Base-by-base conservation (phyloP, 2,888 invertebrate species). In the Caenorhabditis auriculariae region DNA sequence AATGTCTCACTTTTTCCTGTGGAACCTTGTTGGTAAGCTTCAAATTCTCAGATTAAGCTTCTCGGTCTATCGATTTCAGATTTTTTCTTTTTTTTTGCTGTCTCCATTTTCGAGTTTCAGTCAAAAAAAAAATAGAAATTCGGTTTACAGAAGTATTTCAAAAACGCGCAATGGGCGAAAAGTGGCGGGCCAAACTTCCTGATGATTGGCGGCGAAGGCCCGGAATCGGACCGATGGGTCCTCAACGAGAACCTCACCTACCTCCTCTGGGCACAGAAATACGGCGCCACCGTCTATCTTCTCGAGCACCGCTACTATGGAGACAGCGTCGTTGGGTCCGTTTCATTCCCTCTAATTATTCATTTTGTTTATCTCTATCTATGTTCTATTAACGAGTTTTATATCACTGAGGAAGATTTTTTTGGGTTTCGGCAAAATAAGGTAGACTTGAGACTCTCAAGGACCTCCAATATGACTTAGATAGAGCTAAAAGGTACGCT, bases 221-320 rank as follows among this genome's bases (percentile, higher is more conserved):
- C 61, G 21, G 69, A 62, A 24, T 46, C 52, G 37, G 24, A 39
- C 2, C 28, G 60, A 32, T 69, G 69, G 69, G 64, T 69, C 23
- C 42, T 55, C 6, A 61, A 64, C 42, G 54, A 55, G 26, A 58
- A 66, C 45, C 48, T 66, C 32, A 55, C 66, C 19, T 69, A 52
- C 21, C 52, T 66, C 41, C 55, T 53, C 9, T 62, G 44, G 37
- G 69, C 69, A 2, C 37, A 64, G 45, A 49, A 56, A 24, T 55
- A 51, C 81, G 88, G 88, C 47, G 94, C 94, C 0, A 84, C 92
- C 27, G 90, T 91, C 71, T 89, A 94, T 57, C 88, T 89, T 82
- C 81, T 95, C 60, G 95, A 95, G 83, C 95, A 95, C 83, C 87
- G 95, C 56, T 95, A 86, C 84, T 95, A 95, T 85, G 95, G 95